Evolutionary conservation across 2,888 invertebrate genomes (phyloP), one percentile per base, ranked within the genome.

Genomic region (Cerceris rybyensis): DNA sequence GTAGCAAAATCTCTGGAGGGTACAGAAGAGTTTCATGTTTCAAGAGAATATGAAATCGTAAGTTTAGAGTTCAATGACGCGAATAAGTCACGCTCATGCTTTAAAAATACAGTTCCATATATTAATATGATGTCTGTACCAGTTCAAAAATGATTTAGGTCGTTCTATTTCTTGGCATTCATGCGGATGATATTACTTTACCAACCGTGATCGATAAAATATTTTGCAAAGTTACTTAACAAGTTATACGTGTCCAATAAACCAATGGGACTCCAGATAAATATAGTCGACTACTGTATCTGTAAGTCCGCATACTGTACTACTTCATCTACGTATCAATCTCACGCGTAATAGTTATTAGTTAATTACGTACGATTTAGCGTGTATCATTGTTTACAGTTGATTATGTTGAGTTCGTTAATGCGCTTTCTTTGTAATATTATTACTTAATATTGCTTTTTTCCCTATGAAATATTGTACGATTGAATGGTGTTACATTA

Each of bases 381-480:
- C 70, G 59, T 54, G 43, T 64, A 63, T 52, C 46, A 63, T 64
- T 57, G 17, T 39, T 66, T 46, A 67, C 70, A 46, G 55, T 65
- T 65, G 74, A 71, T 78, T 78, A 61, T 61, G 75, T 66, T 13
- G 61, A 42, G 55, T 78, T 59, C 57, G 54, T 43, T 68, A 66
- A 41, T 49, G 55, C 67, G 52, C 69, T 46, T 64, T 68, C 54
- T 52, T 80, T 49, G 65, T 75, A 73, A 72, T 61, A 80, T 81
- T 86, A 86, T 85, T 86, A 83, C 80, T 83, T 75, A 71, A 81
- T 85, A 86, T 86, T 86, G 85, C 86, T 86, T 86, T 78, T 70
- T 81, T 77, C 75, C 43, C 63, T 79, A 78, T 63, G 60, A 78
- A 70, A 70, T 72, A 63, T 75, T 65, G 66, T 71, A 70, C 65